These are phyloP conservation scores for Nomia melanderi DNA, from an alignment of 1,140 invertebrate genomes.

Conservation along the genomic window DNA sequence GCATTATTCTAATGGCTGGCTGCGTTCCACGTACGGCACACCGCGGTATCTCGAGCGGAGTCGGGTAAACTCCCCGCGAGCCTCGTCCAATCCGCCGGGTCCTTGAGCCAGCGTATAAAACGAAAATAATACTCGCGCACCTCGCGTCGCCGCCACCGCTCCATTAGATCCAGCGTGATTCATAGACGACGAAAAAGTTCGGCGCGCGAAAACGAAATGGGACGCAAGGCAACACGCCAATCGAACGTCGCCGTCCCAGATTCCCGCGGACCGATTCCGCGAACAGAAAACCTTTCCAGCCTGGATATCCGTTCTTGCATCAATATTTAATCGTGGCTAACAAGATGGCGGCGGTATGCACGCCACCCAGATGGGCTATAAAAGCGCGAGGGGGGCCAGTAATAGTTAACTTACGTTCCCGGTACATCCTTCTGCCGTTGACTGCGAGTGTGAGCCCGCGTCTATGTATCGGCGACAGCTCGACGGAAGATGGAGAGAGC, in stretches of 20 bases:
- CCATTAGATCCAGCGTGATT: background rate
- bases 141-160: too few relatives aligned
- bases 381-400: conserved; percentile 51
- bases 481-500: background rate
- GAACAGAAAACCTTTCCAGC: conserved; percentile 44
- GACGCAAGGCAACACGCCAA: background rate
- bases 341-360: conserved; percentile 72
- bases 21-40: background rate
- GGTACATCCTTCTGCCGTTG: conserved; percentile 33
- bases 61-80: background rate
- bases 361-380: conserved; percentile 64
- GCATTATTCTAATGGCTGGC: conserved; percentile 20
- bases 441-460: background rate
- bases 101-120: background rate
- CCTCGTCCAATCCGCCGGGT: background rate
- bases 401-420: conserved; percentile 55
- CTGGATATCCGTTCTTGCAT: conserved; percentile 71
- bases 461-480: conserved; percentile 10
- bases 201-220: background rate
- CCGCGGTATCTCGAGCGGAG: background rate
- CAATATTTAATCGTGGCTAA: conserved; percentile 74
- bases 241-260: conserved; percentile 50
- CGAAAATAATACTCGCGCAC: background rate
- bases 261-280: conserved; percentile 50
- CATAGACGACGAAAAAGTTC: background rate